Evolutionary conservation across 37 sponge, comb jelly and placozoan genomes (phyloP).

Genomic region (Halichondria panicea): DNA sequence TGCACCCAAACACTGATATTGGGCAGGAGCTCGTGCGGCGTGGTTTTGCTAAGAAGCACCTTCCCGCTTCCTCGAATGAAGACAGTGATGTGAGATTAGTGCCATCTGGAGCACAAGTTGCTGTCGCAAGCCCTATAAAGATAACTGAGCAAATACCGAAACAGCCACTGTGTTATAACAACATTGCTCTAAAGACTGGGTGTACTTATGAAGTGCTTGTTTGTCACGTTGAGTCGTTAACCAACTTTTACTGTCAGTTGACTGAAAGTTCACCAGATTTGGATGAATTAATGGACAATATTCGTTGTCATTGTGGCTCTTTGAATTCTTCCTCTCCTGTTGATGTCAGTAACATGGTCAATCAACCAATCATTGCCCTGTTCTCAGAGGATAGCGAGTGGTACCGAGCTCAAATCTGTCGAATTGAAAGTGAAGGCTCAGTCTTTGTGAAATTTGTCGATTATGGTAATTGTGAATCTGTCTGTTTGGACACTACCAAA

Average conservation of each 20-base stretch:
- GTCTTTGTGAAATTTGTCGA: slow-evolving; percentile 65
- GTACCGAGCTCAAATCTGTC: slow-evolving; percentile 73
- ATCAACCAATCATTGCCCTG: slow-evolving; percentile 48
- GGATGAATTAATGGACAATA: slow-evolving; percentile 18
- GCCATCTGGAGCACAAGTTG: too few species aligned
- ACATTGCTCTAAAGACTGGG: background rate
- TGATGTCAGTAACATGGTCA: background rate
- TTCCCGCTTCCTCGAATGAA: too few species aligned
- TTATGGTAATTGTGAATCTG: slow-evolving; percentile 70
- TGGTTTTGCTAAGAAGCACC: slow-evolving; percentile 22
- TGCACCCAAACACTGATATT: background rate
- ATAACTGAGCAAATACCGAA: too few species aligned
- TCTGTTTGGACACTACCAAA: slow-evolving; percentile 1
- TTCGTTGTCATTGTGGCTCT: slow-evolving; percentile 26
- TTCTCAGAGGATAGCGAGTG: slow-evolving; percentile 62
- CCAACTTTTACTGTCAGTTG: slow-evolving; percentile 54
- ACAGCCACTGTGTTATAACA: too few species aligned
- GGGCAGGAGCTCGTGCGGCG: slow-evolving; percentile 6
- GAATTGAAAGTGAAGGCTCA: too few species aligned
- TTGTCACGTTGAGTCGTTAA: slow-evolving; percentile 19
- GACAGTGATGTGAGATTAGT: too few species aligned
- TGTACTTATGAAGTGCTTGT: slow-evolving; percentile 24
- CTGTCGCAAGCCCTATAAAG: too few species aligned
- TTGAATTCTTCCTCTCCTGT: slow-evolving; percentile 5
- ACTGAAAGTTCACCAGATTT: background rate